Evolutionary conservation across 2,113 vertebrate genomes (phyloP).

Genomic region (Saccopteryx leptura): DNA sequence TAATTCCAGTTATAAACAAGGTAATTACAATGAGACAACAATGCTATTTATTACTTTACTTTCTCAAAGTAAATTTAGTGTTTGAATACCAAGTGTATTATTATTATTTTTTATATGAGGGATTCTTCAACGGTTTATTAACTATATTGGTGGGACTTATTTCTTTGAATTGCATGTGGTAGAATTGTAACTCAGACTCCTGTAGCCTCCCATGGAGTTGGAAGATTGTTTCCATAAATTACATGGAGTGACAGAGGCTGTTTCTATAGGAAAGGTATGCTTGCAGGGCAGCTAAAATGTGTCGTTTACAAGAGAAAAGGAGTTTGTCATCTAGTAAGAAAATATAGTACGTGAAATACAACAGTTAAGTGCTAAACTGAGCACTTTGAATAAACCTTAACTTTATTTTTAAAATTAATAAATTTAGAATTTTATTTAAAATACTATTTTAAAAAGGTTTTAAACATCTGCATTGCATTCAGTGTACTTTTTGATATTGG

Average conservation of each 20-base stretch:
- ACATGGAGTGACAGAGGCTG: neutral
- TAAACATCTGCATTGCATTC: neutral
- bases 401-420: neutral
- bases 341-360: neutral
- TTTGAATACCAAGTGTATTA: neutral
- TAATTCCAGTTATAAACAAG: constrained; percentile 99
- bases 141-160: neutral
- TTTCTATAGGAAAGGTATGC: neutral
- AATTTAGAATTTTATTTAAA: constrained; percentile 48
- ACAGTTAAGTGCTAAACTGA: neutral
- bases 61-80: constrained; percentile 44
- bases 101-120: neutral
- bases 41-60: neutral
- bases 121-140: constrained; percentile 22
- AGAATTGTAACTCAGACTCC: neutral
- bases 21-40: constrained; percentile 84
- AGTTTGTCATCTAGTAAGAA: neutral
- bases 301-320: neutral
- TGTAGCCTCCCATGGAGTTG: neutral
- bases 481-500: neutral
- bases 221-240: neutral
- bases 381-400: neutral
- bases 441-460: neutral
- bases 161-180: neutral
- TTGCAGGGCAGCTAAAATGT: neutral